phyloP scores from a whole-genome alignment of 2,797 vertebrate genomes.

The Hoplostethus atlanticus region DNA sequence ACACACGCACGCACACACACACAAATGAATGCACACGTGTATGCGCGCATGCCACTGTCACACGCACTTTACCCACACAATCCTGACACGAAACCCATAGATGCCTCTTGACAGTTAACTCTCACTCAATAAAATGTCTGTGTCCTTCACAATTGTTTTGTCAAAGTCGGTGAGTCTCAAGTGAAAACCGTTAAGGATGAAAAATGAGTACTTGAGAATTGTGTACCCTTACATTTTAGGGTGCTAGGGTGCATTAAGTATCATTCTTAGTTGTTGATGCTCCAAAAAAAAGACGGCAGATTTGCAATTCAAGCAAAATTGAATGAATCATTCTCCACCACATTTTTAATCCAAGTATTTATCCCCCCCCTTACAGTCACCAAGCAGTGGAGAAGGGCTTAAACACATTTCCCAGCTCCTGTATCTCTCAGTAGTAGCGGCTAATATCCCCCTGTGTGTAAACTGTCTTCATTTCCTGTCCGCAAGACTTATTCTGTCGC shows the following conservation, averaged over 20 bases:
- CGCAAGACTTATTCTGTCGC: conserved; percentile 9
- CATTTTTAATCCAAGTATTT: conserved; percentile 32
- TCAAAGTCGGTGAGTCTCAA: conserved; percentile 41
- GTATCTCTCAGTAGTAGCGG: conserved; percentile 28
- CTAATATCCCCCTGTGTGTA: conserved; percentile 37
- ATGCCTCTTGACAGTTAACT: conserved; percentile 50
- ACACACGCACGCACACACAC: conserved; percentile 12
- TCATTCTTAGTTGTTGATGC: neutral
- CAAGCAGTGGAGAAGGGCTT: conserved; percentile 15
- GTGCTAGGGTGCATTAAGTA: neutral
- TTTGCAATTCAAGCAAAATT: neutral
- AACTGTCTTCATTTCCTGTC: conserved; percentile 49
- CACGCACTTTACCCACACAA: conserved; percentile 20
- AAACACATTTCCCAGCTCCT: conserved; percentile 33
- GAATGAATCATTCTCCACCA: neutral
- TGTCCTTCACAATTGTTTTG: conserved; percentile 45
- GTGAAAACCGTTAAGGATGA: conserved; percentile 2
- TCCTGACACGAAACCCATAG: conserved; percentile 26
- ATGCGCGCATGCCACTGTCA: conserved; percentile 11
- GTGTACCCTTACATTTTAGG: neutral
- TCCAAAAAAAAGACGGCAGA: neutral
- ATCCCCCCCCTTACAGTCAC: conserved; percentile 29
- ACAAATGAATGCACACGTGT: conserved; percentile 3
- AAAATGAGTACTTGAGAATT: neutral
- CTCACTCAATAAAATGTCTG: conserved; percentile 35